Evolutionary conservation across 1,140 invertebrate species (phyloP).

Genomic region (Sesamia nonagrioides): DNA sequence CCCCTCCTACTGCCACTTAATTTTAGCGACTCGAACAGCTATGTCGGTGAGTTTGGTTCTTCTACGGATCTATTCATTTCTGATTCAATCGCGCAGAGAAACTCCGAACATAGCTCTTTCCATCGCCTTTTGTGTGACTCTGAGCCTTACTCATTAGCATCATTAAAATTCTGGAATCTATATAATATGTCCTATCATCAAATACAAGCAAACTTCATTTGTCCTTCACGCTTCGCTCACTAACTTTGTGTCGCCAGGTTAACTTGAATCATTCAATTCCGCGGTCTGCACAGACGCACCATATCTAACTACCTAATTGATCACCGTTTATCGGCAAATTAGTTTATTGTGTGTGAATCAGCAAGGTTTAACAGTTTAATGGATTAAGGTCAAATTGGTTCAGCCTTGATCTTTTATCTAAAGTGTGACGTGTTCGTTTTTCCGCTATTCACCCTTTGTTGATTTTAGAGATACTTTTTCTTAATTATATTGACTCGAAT

Average conservation of each 20-base stretch:
- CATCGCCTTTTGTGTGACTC: no score
- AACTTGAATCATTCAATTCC: slow-evolving; percentile 27
- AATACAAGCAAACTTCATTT: slow-evolving; percentile 1
- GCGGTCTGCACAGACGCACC: slow-evolving; percentile 4
- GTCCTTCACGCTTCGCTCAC: slow-evolving; percentile 37
- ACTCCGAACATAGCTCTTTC: no score
- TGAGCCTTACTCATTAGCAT: no score
- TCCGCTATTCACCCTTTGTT: neutral
- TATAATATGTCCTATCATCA: slow-evolving; percentile 27
- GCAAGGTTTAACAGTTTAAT: slow-evolving; percentile 16
- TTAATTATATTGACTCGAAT: no score
- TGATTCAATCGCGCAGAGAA: no score
- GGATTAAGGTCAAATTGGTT: slow-evolving; percentile 3
- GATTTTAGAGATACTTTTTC: neutral
- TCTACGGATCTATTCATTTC: no score
- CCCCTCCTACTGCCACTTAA: no score
- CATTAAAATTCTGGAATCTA: neutral
- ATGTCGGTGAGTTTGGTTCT: no score
- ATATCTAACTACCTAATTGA: slow-evolving; percentile 26
- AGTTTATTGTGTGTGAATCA: slow-evolving; percentile 30
- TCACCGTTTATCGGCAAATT: slow-evolving; percentile 10
- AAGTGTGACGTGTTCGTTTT: neutral
- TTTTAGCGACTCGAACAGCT: no score
- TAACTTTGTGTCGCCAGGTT: slow-evolving; percentile 1
- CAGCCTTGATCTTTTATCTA: slow-evolving; percentile 25